These are phyloP conservation scores for Acanthurus tractus DNA, from an alignment of 2,797 vertebrate genomes.

Conservation along the genomic window DNA sequence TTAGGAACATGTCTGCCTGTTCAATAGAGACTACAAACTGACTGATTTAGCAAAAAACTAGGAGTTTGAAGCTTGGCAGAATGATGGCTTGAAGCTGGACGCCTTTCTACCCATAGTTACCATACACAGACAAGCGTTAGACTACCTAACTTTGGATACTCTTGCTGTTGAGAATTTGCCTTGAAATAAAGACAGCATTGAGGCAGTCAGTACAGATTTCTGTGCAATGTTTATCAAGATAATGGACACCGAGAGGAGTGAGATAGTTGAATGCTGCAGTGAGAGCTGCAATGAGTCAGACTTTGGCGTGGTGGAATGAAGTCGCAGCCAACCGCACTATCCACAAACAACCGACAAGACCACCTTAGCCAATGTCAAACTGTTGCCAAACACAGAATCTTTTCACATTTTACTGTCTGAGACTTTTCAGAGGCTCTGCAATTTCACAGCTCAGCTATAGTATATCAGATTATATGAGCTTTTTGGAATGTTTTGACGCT, in stretches of 20 bases:
- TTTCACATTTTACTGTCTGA: background rate
- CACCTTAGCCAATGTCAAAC: background rate
- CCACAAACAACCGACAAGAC: background rate
- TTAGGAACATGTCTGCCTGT: too few relatives aligned
- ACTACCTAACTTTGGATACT: background rate
- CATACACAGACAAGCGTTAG: too few relatives aligned
- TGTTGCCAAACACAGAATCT: background rate
- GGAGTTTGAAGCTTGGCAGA: too few relatives aligned
- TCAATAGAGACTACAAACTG: too few relatives aligned
- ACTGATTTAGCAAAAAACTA: too few relatives aligned
- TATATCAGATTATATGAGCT: fast-evolving
- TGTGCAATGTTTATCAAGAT: constrained; percentile 14
- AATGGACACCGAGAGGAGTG: constrained; percentile 23
- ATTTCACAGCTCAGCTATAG: background rate
- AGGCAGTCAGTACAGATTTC: background rate
- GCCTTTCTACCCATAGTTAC: too few relatives aligned
- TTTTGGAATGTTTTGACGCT: fast-evolving
- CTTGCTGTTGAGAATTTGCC: background rate
- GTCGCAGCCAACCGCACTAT: constrained; percentile 17
- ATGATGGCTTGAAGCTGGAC: too few relatives aligned
- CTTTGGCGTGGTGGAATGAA: constrained; percentile 32
- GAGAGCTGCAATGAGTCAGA: constrained; percentile 40
- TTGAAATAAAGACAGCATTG: background rate
- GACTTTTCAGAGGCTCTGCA: background rate
- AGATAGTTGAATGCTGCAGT: constrained; percentile 11